A percentile compares a stretch with the other conserved stretches of the same genome.
These are phyloP conservation scores for Idaea straminata DNA, from an alignment of 2,888 invertebrate species.

Conservation along the genomic window DNA sequence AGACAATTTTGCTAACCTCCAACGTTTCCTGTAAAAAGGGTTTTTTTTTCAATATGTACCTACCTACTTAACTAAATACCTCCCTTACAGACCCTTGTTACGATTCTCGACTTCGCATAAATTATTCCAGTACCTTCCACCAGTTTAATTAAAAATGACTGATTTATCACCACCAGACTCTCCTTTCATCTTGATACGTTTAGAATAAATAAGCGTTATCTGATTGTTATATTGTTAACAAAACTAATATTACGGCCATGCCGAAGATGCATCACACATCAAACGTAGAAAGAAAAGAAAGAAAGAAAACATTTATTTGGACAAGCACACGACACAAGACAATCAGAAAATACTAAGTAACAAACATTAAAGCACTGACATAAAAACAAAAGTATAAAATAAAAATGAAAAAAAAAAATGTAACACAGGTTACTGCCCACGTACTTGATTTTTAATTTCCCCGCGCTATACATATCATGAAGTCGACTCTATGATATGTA, in stretches of 20 bases:
- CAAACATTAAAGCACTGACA: too few species aligned
- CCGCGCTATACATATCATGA: too few species aligned
- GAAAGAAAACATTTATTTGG: too few species aligned
- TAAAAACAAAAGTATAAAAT: too few species aligned
- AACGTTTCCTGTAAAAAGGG: not conserved
- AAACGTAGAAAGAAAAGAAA: too few species aligned
- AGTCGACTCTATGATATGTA: too few species aligned
- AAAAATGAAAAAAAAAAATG: too few species aligned
- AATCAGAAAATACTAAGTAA: too few species aligned
- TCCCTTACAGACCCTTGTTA: constrained; percentile 11
- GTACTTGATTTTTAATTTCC: too few species aligned
- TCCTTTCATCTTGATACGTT: constrained; percentile 24
- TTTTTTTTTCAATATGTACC: not conserved
- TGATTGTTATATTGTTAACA: constrained; percentile 2
- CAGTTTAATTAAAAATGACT: constrained; percentile 49
- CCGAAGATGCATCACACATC: too few species aligned
- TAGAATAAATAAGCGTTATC: constrained; percentile 24
- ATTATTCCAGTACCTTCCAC: constrained; percentile 9
- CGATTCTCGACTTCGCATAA: constrained; percentile 14
- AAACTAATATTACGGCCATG: not conserved
- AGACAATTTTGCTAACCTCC: not conserved
- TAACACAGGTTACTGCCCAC: too few species aligned
- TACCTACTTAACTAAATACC: not conserved
- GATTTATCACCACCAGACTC: constrained; percentile 39
- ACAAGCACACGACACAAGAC: too few species aligned